Evolutionary conservation across 2,888 invertebrate genomes (phyloP).

Genomic region (Cancer borealis): DNA sequence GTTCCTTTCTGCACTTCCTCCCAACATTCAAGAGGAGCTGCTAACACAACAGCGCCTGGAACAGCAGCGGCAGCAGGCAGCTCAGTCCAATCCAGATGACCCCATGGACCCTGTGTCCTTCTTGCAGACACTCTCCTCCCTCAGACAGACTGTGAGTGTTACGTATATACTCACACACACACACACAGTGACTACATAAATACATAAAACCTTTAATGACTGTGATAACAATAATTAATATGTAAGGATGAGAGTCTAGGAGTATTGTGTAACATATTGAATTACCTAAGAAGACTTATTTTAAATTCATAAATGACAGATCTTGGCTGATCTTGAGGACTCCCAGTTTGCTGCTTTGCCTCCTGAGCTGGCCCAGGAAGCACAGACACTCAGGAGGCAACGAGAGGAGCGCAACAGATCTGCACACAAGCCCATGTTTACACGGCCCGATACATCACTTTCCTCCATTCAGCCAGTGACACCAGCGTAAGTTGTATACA

Average conservation of each 20-base stretch:
- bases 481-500: conserved; percentile 52
- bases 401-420: conserved; percentile 89
- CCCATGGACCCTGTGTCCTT: conserved; percentile 91
- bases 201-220: too few species aligned
- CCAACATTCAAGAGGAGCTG: conserved; percentile 91
- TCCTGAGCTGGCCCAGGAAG: conserved; percentile 90
- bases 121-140: conserved; percentile 88
- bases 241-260: too few species aligned
- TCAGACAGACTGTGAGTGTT: conserved; percentile 86
- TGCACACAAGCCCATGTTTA: conserved; percentile 86
- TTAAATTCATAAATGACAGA: conserved; percentile 81
- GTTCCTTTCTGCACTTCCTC: conserved; percentile 92
- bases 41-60: conserved; percentile 87
- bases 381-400: conserved; percentile 88
- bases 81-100: conserved; percentile 87
- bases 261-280: neutral
- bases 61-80: conserved; percentile 85
- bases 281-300: neutral
- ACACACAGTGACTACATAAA: neutral
- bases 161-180: neutral
- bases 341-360: conserved; percentile 91
- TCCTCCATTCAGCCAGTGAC: conserved; percentile 83
- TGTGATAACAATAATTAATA: too few species aligned
- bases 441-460: conserved; percentile 82
- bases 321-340: conserved; percentile 93